Percentiles rank a stretch among this genome's conserved stretches.
phyloP scores from a whole-genome alignment of 2,797 vertebrate species.

The Zalophus californianus region DNA sequence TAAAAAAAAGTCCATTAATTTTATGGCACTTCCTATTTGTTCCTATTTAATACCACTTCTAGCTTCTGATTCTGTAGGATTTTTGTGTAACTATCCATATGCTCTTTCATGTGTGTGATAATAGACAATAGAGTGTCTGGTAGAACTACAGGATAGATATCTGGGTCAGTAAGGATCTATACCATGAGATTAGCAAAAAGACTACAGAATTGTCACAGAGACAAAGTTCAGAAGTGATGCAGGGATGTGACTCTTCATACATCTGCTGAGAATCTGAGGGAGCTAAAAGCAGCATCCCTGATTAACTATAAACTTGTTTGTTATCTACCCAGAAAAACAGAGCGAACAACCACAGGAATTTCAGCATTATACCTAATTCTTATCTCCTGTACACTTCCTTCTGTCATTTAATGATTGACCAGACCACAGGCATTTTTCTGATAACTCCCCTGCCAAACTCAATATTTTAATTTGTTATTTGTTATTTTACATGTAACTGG shows the following conservation, averaged over 20 bases:
- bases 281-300: not conserved
- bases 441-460: not conserved
- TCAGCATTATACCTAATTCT: not conserved
- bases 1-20: not conserved
- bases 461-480: constrained; percentile 11
- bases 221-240: not conserved
- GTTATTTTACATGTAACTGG: not conserved
- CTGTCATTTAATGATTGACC: not conserved
- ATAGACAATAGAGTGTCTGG: not conserved
- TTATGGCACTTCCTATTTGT: not conserved
- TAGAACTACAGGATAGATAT: not conserved
- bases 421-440: not conserved
- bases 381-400: not conserved
- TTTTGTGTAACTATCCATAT: not conserved
- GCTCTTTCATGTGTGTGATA: not conserved
- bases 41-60: not conserved
- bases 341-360: constrained; percentile 5
- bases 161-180: not conserved
- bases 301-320: not conserved
- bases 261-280: not conserved
- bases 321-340: not conserved
- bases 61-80: not conserved
- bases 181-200: not conserved
- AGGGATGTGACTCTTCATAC: not conserved
- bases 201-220: not conserved